Evolutionary conservation across 2,113 vertebrate genomes (phyloP), one percentile per base, ranked within the genome.

Genomic region (Neolamprologus hecqui): DNA sequence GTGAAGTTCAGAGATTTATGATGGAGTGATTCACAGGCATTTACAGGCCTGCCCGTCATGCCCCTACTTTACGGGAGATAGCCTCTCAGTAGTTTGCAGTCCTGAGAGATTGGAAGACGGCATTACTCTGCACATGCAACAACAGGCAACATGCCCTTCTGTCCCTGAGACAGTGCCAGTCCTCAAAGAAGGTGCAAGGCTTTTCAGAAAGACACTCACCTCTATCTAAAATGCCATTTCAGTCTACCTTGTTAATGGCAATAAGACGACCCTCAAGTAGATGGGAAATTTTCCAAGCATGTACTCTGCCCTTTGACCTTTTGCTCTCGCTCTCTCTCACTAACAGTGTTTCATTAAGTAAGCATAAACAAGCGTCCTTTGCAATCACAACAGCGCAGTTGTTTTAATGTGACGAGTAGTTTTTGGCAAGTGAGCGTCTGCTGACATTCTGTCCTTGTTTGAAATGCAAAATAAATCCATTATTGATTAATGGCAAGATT

Each of bases 1-100:
- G 47, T 90, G 84, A 92, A 90, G 92, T 89, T 54, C 40, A 85
- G 81, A 87, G 89, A 96, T 96, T 95, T 92, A 96, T 87, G 86
- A 90, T 53, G 83, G 88, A 33, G 23, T 81, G 88, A 91, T 89
- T 88, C 77, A 87, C 70, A 58, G 85, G 75, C 86, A 87, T 94
- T 92, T 93, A 93, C 75, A 79, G 73, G 77, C 86, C 83, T 82
- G 81, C 17, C 45, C 7, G 10, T 77, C 65, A 42, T 42, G 79
- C 65, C 31, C 79, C 82, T 87, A 83, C 81, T 93, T 80, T 83
- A 86, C 26, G 80, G 83, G 84, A 85, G 84, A 92, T 58, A 33
- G 63, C 68, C 53, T 83, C 65, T 77, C 84, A 65, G 53, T 81
- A 55, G 45, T 86, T 45, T 31, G 23, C 63, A 45, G 58, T 28